Evolutionary conservation across 1,140 invertebrate species (phyloP).

Genomic region (Charaxes varanes): DNA sequence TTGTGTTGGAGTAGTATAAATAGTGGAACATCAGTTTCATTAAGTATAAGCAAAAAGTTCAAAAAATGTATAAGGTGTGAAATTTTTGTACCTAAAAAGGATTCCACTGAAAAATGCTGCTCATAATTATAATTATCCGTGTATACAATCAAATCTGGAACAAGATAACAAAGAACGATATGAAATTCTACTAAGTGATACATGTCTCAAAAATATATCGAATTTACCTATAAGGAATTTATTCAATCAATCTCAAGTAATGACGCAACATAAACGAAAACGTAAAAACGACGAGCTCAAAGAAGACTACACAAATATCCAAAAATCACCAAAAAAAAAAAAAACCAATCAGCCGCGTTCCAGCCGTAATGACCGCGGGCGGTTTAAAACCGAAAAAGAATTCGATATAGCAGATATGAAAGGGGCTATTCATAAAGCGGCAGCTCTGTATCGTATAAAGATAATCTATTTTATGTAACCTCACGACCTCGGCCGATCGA

Average conservation of each 20-base stretch:
- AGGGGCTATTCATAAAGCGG: conserved; percentile 62
- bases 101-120: no score
- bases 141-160: no score
- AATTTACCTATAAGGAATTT: no score
- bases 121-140: no score
- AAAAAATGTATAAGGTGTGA: no score
- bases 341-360: conserved; percentile 57
- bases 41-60: no score
- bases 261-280: conserved; percentile 2
- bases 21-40: no score
- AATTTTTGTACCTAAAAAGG: no score
- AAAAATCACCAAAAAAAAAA: conserved; percentile 50
- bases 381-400: conserved; percentile 42
- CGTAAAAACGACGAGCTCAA: conserved; percentile 11
- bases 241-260: conserved; percentile 4
- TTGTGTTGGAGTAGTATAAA: no score
- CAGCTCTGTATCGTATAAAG: conserved; percentile 60
- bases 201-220: no score
- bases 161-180: no score
- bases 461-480: conserved; percentile 72
- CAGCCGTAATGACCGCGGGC: conserved; percentile 34
- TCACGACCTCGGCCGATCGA: conserved; percentile 60
- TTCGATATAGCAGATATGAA: conserved; percentile 56
- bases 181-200: no score
- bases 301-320: conserved; percentile 31